Conservation (phyloP, 2,888 invertebrate species). For the Pollenia labialis region DNA sequence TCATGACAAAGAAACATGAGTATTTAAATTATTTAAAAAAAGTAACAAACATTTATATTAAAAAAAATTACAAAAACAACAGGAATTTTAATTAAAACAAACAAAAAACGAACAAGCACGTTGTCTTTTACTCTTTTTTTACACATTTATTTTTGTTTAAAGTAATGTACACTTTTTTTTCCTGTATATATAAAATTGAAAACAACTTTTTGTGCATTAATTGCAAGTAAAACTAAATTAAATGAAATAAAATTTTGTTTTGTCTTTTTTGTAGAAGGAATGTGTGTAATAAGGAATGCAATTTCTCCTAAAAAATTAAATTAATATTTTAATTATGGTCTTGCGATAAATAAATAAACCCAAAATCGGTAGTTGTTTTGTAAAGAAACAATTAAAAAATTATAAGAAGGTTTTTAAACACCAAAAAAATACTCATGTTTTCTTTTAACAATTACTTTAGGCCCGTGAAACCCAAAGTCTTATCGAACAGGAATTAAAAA, state of each 20-base stretch:
- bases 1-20: conserved; percentile 75
- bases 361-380: conserved; percentile 74
- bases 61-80: conserved; percentile 47
- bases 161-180: conserved; percentile 79
- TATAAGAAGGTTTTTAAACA: not conserved
- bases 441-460: conserved; percentile 77
- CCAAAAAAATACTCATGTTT: conserved; percentile 70
- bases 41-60: conserved; percentile 54
- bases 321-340: conserved; percentile 41
- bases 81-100: conserved; percentile 27
- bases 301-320: conserved; percentile 20
- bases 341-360: conserved; percentile 36
- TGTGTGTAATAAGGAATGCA: conserved; percentile 46
- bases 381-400: conserved; percentile 55
- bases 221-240: conserved; percentile 76
- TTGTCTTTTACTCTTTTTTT: conserved; percentile 8
- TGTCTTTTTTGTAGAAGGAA: conserved; percentile 52
- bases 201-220: conserved; percentile 84
- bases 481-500: conserved; percentile 81
- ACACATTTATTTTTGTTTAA: conserved; percentile 9
- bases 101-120: conserved; percentile 5
- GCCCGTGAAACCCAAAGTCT: conserved; percentile 81
- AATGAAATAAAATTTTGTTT: conserved; percentile 10
- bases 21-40: conserved; percentile 57
- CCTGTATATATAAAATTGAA: conserved; percentile 80